Conservation (phyloP, 1,140 invertebrate species). For the Drosophila nigrodunni region DNA sequence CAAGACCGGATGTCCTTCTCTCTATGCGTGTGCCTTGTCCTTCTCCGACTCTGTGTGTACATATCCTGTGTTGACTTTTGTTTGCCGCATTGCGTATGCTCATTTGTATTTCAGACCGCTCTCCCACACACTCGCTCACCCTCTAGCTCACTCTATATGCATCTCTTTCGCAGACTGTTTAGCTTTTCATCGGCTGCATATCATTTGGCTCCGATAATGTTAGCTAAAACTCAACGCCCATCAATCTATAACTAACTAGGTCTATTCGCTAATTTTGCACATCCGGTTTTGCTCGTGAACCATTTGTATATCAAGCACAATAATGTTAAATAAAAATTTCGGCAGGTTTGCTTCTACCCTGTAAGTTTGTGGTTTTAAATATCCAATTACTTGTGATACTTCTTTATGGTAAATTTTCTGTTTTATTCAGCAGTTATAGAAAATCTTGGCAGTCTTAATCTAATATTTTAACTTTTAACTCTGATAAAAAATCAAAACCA, state of each 20-base stretch:
- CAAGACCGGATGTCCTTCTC: slow-evolving; percentile 72
- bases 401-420: too few relatives aligned
- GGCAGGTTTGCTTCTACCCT: too few relatives aligned
- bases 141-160: slow-evolving; percentile 11
- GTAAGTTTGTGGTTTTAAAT: too few relatives aligned
- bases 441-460: too few relatives aligned
- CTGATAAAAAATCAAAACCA: too few relatives aligned
- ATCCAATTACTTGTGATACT: too few relatives aligned
- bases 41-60: slow-evolving; percentile 1
- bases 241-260: slow-evolving; percentile 33
- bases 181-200: slow-evolving; percentile 70
- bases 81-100: slow-evolving; percentile 80
- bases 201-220: slow-evolving; percentile 68
- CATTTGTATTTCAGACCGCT: slow-evolving; percentile 67
- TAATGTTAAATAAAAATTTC: too few relatives aligned
- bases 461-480: too few relatives aligned
- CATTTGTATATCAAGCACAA: background rate
- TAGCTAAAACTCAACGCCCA: slow-evolving; percentile 40
- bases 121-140: slow-evolving; percentile 19
- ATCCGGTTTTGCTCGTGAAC: background rate
- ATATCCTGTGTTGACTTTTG: slow-evolving; percentile 66
- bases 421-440: too few relatives aligned
- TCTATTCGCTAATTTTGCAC: slow-evolving; percentile 21
- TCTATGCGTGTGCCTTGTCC: slow-evolving; percentile 16
- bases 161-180: slow-evolving; percentile 43